Evolutionary conservation across 2,113 vertebrate genomes (phyloP).

Genomic region (Nothoprocta pentlandii): DNA sequence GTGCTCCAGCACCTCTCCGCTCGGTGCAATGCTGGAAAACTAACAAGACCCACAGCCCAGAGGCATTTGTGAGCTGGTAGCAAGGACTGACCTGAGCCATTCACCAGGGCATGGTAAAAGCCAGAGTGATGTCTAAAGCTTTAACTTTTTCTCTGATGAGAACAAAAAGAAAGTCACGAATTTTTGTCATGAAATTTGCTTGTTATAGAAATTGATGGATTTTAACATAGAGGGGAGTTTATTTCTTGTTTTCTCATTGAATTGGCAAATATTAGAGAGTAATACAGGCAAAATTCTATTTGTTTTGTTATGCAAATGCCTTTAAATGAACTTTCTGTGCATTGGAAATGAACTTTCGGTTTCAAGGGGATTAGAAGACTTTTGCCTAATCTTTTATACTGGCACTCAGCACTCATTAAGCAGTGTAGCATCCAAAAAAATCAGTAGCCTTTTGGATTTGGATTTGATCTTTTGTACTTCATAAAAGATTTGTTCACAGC

Average conservation of each 20-base stretch:
- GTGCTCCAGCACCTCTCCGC: not conserved
- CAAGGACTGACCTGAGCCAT: not conserved
- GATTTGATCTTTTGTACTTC: not conserved
- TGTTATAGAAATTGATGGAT: accelerated
- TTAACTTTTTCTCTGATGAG: not conserved
- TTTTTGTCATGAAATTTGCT: not conserved
- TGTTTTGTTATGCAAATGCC: not conserved
- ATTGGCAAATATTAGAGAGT: not conserved
- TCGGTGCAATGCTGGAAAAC: not conserved
- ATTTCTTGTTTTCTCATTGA: not conserved
- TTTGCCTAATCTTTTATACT: slow-evolving; percentile 6
- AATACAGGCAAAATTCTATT: not conserved
- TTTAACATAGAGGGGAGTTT: not conserved
- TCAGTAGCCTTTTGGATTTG: not conserved
- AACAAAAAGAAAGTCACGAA: not conserved
- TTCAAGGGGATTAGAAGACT: slow-evolving; percentile 1
- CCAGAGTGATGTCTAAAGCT: not conserved
- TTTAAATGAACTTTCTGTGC: not conserved
- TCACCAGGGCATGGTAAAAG: not conserved
- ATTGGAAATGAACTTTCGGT: not conserved
- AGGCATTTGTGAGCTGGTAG: not conserved
- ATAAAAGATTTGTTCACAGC: not conserved
- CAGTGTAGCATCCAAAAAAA: not conserved
- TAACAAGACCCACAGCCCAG: not conserved
- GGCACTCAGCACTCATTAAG: not conserved